Base-by-base conservation (phyloP, 2,113 vertebrate species). In the Chloroceryle aenea region DNA sequence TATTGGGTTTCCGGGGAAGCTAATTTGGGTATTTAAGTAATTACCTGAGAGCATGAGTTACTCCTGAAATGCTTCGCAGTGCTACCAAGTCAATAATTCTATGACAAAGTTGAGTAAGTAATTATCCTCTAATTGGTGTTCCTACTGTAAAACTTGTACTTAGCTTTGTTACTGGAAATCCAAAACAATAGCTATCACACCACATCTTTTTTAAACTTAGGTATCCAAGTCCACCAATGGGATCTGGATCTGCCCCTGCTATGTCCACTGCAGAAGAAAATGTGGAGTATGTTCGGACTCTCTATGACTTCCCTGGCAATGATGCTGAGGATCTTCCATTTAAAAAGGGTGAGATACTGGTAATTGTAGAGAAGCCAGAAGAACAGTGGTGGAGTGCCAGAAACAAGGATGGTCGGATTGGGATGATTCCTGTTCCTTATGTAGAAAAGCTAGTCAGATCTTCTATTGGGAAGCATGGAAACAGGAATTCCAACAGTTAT, bases 341-440 rank as follows among this genome's bases (percentile, higher is more conserved):
- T 96, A 99, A 99, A 96, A 99, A 99, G 94, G 99, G 99, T 0
- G 99, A 99, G 97, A 97, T 99, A 85, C 98, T 99, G 56, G 98
- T 98, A 32, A 99, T 99, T 86, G 95, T 99, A 58, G 99, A 99
- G 95, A 99, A 99, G 96, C 99, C 99, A 4, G 99, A 99, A 98
- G 99, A 99, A 98, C 99, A 99, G 97, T 99, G 99, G 99, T 99
- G 99, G 99, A 99, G 99, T 7, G 99, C 99, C 97, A 99, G 99
- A 85, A 99, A 98, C 97, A 99, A 99, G 97, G 99, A 99, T 22
- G 99, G 99, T 80, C 98, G 99, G 13, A 93, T 98, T 36, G 99
- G 99, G 16, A 99, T 99, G 99, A 99, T 99, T 94, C 99, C 99
- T 10, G 99, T 99, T 80, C 99, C 99, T 90, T 99, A 99, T 0